A percentile compares a stretch with the other conserved stretches of the same genome.
These are phyloP conservation scores for Heterotilapia buettikoferi DNA, from an alignment of 2,113 vertebrate genomes.

Conservation along the genomic window DNA sequence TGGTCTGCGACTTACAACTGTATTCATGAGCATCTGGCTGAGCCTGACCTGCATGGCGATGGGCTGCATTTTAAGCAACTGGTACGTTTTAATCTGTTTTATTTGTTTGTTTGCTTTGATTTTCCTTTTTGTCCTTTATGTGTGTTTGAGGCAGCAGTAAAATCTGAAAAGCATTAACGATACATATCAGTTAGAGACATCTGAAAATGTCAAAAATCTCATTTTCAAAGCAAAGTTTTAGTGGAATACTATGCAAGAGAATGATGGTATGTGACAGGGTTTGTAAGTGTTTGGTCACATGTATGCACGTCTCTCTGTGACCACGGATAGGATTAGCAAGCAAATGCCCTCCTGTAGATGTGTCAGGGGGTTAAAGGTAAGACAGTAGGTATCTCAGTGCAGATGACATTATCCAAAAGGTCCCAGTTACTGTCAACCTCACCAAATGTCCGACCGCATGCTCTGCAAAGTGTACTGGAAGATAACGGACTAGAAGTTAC, in stretches of 20 bases:
- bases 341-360: neutral
- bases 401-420: conserved; percentile 21
- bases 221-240: neutral
- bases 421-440: conserved; percentile 48
- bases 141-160: neutral
- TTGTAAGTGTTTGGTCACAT: neutral
- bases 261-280: neutral
- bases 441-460: conserved; percentile 55
- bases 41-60: conserved; percentile 44
- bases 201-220: neutral
- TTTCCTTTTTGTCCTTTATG: neutral
- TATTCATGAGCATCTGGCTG: conserved; percentile 74
- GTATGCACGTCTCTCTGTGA: neutral
- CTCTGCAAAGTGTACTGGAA: neutral
- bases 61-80: conserved; percentile 42
- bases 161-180: neutral
- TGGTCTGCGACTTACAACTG: conserved; percentile 40
- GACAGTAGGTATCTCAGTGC: conserved; percentile 25
- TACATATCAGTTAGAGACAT: neutral
- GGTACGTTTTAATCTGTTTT: conserved; percentile 12
- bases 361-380: conserved; percentile 29
- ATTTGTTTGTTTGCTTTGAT: neutral
- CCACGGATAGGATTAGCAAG: conserved; percentile 12
- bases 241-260: neutral
- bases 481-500: conserved; percentile 10